Evolutionary conservation across 2,797 vertebrate species (phyloP), one percentile per base, ranked within the genome.

Genomic region (Heterohyrax brucei): DNA sequence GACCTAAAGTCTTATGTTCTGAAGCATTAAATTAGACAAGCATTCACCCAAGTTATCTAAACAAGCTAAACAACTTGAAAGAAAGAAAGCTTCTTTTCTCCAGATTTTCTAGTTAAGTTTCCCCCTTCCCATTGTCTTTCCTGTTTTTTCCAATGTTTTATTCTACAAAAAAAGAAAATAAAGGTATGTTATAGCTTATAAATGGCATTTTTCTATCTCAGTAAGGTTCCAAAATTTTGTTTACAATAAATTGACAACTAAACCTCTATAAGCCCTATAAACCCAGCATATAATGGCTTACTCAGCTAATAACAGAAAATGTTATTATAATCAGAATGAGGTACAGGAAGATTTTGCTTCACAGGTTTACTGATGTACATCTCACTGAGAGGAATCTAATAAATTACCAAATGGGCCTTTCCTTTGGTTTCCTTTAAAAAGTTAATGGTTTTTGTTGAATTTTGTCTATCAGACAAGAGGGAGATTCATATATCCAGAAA

Each of bases 61-160:
- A 92, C 30, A 92, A 95, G 50, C 16, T 85, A 30, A 96, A 93
- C 39, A 86, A 85, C 61, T 39, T 93, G 56, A n/a, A 96, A 91
- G 46, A 73, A 96, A 50, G 10, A 87, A 90, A 73, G 44, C 92
- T 84, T 64, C 50, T 33, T 84, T 33, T 84, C 59, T 90, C 33
- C 53, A 93, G 79, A 87, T 93, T 93, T 89, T 78, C 66, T 75
- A n/a, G 39, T 73, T 7, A 80, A 70, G 68, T 4, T 84, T 73
- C 53, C n/a, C 68, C 72, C 59, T 19, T 33, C 50, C 64, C 50
- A 68, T 1, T 68, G 68, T 76, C 48, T 86, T 73, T 10, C 86
- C 12, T 61, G 87, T 86, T n/a, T 8, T 91, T 95, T 84, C 93
- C 72, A 86, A 13, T 85, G 95, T 72, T 72, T 80, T 91, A 94